Evolutionary conservation across 2,888 invertebrate genomes (phyloP).

Genomic region (Diadegma fenestrale): DNA sequence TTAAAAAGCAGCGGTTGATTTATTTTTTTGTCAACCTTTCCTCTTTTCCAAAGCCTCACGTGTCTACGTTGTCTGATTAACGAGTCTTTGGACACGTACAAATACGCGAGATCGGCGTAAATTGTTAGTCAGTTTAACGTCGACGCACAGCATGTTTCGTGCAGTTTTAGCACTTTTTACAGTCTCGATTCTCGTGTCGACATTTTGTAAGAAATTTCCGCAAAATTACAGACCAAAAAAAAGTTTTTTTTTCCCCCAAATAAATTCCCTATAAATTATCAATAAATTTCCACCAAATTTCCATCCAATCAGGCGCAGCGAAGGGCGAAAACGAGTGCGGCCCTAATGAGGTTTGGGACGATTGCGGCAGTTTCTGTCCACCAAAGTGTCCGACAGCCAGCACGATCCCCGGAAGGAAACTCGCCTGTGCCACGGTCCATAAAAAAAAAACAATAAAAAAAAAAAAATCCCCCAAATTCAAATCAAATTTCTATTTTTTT

Average conservation of each 20-base stretch:
- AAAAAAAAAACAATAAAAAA: too few relatives aligned
- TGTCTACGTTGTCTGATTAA: background rate
- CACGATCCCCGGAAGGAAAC: background rate
- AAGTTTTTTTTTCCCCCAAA: too few relatives aligned
- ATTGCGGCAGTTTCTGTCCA: constrained; percentile 25
- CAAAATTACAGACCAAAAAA: background rate
- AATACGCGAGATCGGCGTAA: background rate
- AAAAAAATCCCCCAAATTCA: too few relatives aligned
- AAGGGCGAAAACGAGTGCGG: background rate
- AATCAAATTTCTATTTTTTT: background rate
- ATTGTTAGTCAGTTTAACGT: background rate
- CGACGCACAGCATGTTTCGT: background rate
- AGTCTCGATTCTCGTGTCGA: background rate
- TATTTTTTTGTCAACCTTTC: too few relatives aligned
- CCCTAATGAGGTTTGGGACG: constrained; percentile 11
- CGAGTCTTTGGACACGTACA: background rate
- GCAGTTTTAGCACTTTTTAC: background rate
- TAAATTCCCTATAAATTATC: too few relatives aligned
- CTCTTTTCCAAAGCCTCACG: too few relatives aligned
- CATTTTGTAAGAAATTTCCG: background rate
- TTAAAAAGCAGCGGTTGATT: too few relatives aligned
- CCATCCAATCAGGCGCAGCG: background rate
- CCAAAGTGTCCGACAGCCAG: constrained; percentile 1
- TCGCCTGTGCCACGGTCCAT: constrained; percentile 8
- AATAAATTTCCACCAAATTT: background rate